Evolutionary conservation across 2,797 vertebrate species (phyloP).

Genomic region (Sebastes minor): DNA sequence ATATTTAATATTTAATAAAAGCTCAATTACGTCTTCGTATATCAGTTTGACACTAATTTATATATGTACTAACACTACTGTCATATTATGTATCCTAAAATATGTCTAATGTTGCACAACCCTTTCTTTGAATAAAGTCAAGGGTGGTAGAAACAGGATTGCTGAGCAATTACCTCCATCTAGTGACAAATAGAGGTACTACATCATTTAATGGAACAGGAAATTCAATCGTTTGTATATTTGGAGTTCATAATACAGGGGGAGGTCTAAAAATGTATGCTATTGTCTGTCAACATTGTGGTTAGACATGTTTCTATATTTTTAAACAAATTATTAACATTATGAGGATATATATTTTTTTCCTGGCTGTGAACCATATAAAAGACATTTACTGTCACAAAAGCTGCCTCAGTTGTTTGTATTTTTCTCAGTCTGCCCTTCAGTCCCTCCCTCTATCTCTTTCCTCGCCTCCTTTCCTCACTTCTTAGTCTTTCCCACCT

Average conservation of each 20-base stretch:
- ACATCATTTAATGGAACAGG: not conserved
- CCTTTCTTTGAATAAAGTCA: not conserved
- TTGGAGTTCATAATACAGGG: not conserved
- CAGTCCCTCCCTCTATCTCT: accelerated
- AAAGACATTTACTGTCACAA: not conserved
- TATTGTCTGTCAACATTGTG: not conserved
- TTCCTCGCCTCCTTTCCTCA: not conserved
- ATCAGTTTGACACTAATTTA: not conserved
- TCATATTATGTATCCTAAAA: not conserved
- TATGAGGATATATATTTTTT: not conserved
- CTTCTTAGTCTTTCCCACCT: not conserved
- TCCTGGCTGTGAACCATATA: not conserved
- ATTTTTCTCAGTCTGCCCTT: not conserved
- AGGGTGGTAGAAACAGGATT: not conserved
- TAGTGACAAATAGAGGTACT: conserved; percentile 46
- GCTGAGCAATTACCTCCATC: conserved; percentile 41
- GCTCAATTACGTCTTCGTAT: not conserved
- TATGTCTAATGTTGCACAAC: not conserved
- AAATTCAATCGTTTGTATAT: not conserved
- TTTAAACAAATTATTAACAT: not conserved
- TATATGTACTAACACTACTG: not conserved
- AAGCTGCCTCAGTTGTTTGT: not conserved
- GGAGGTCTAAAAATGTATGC: not conserved
- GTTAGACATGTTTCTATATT: not conserved
- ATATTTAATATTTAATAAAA: not conserved